These are phyloP conservation scores for Agrochola litura DNA, from an alignment of 2,888 invertebrate species.

Conservation along the genomic window DNA sequence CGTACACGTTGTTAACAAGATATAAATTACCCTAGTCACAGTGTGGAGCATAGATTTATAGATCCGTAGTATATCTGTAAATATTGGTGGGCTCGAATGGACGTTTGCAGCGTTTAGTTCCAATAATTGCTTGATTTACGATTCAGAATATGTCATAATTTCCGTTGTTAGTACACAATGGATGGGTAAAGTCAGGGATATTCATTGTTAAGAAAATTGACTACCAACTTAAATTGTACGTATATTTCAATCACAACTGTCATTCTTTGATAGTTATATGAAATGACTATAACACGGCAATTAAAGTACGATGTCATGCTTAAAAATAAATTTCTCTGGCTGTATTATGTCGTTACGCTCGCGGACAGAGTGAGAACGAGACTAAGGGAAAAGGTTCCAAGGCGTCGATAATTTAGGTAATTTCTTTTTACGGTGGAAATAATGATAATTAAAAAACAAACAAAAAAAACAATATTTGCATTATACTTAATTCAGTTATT, in stretches of 20 bases:
- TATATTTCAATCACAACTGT: neutral
- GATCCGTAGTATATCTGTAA: constrained; percentile 30
- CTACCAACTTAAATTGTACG: neutral
- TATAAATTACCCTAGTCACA: constrained; percentile 29
- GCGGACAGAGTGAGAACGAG: no score
- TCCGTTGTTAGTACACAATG: neutral
- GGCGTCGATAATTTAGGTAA: no score
- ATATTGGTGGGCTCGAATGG: constrained; percentile 14
- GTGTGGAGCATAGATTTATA: constrained; percentile 43
- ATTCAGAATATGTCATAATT: neutral
- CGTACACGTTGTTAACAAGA: constrained; percentile 40
- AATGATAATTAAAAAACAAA: no score
- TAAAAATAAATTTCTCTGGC: neutral
- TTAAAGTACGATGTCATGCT: neutral
- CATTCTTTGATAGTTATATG: neutral
- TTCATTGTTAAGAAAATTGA: neutral
- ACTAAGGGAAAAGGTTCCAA: no score
- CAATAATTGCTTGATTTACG: constrained; percentile 15
- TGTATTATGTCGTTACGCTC: no score
- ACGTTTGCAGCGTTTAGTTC: neutral
- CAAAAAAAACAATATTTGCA: no score
- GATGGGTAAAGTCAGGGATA: neutral
- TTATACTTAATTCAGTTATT: no score
- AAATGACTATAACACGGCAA: neutral
- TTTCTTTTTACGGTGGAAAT: no score